phyloP scores from a whole-genome alignment of 2,113 vertebrate species.

The Aleadryas rufinucha region DNA sequence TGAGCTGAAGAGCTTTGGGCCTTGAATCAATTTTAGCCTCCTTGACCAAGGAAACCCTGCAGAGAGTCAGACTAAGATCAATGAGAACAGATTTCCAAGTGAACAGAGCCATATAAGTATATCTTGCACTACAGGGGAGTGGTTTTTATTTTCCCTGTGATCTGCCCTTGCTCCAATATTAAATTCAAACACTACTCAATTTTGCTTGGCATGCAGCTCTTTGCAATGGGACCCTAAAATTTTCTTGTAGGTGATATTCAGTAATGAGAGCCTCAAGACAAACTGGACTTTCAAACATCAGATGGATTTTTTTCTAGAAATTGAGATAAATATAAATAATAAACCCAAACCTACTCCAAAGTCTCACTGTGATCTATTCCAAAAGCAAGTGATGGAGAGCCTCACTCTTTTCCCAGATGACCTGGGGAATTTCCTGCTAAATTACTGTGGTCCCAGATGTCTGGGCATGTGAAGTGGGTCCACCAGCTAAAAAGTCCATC shows the following conservation, averaged over 20 bases:
- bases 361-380: background rate
- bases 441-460: background rate
- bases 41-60: slow-evolving; percentile 56
- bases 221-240: background rate
- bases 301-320: background rate
- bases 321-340: background rate
- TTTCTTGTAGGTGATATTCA: background rate
- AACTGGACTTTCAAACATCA: background rate
- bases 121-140: slow-evolving; percentile 24
- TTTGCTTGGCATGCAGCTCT: slow-evolving; percentile 3
- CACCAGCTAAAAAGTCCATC: background rate
- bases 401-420: background rate
- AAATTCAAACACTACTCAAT: slow-evolving; percentile 6
- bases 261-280: background rate
- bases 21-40: slow-evolving; percentile 62
- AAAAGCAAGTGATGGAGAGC: background rate
- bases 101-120: slow-evolving; percentile 61
- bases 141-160: slow-evolving; percentile 29
- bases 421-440: background rate
- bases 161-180: background rate
- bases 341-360: background rate
- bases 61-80: slow-evolving; percentile 56
- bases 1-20: slow-evolving; percentile 30
- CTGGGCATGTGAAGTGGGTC: background rate
- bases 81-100: slow-evolving; percentile 38